These are phyloP conservation scores for Amblyornis subalaris DNA, from an alignment of 2,113 vertebrate genomes.

Conservation along the genomic window DNA sequence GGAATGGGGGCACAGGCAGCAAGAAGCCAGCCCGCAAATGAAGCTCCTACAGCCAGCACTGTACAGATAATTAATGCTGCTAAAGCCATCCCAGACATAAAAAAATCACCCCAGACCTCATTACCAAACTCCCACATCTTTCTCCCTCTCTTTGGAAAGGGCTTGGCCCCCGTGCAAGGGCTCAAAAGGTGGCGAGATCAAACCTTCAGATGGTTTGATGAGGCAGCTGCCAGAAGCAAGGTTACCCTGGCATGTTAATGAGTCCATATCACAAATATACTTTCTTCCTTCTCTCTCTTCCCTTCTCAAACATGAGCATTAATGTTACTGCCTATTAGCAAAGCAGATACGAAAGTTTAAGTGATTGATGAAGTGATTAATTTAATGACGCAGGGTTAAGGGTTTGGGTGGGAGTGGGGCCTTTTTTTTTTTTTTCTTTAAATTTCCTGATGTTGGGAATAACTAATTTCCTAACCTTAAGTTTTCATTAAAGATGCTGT, in stretches of 20 bases:
- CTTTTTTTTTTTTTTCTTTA: not conserved
- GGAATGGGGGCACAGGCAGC: not conserved
- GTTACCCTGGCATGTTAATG: not conserved
- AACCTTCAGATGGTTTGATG: not conserved
- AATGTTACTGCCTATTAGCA: conserved; percentile 25
- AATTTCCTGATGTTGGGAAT: conserved; percentile 6
- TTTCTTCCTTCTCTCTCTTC: not conserved
- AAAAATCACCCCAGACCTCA: not conserved
- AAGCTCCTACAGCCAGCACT: accelerated
- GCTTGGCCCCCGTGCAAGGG: not conserved
- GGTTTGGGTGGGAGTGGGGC: not conserved
- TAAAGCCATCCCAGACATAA: not conserved
- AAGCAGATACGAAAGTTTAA: conserved; percentile 41
- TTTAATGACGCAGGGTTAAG: conserved; percentile 26
- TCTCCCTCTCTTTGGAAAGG: not conserved
- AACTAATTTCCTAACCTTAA: conserved; percentile 21
- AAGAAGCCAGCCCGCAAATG: not conserved
- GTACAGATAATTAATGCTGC: not conserved
- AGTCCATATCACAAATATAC: not conserved
- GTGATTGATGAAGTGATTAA: conserved; percentile 57
- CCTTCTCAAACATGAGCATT: not conserved
- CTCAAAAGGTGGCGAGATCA: not conserved
- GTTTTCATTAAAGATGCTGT: not conserved
- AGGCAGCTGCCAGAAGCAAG: not conserved
- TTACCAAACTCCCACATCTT: not conserved